Evolutionary conservation across 92 coral and sea anemone genomes (phyloP).

Genomic region (Scolanthus callimorphus): DNA sequence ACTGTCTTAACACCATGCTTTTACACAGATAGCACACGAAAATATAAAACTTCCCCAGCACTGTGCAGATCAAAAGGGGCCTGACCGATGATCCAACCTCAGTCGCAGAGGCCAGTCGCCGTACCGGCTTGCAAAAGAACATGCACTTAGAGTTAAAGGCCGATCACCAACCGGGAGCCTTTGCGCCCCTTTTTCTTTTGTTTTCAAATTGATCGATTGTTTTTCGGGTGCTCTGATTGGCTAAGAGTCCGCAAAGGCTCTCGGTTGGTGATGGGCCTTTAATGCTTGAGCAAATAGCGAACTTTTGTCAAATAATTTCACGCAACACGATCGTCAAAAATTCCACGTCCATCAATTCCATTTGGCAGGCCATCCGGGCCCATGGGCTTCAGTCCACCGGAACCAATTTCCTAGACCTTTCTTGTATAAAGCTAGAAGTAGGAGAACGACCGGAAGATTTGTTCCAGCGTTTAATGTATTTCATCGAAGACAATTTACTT

Average conservation of each 20-base stretch:
- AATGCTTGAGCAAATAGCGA: conserved; percentile 49
- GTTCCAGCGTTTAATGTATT: conserved; percentile 52
- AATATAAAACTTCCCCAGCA: too few relatives aligned
- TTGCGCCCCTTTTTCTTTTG: too few relatives aligned
- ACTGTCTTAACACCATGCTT: too few relatives aligned
- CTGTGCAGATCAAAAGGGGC: conserved; percentile 34
- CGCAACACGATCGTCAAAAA: conserved; percentile 42
- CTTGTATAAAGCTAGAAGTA: conserved; percentile 18
- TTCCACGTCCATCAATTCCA: conserved; percentile 49
- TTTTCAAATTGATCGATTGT: too few relatives aligned
- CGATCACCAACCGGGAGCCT: too few relatives aligned
- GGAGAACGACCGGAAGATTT: conserved; percentile 44
- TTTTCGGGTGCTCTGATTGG: too few relatives aligned
- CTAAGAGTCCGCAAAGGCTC: too few relatives aligned
- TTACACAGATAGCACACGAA: too few relatives aligned
- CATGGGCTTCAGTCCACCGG: conserved; percentile 53
- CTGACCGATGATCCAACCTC: conserved; percentile 14
- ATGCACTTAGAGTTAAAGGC: conserved; percentile 34
- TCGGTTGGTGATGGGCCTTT: too few relatives aligned
- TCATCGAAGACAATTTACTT: conserved; percentile 42
- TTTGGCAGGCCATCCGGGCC: conserved; percentile 31
- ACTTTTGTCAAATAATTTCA: conserved; percentile 46
- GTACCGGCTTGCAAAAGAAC: conserved; percentile 40
- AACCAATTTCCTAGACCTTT: conserved; percentile 29
- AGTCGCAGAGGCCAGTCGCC: conserved; percentile 44